A percentile compares a stretch with the other conserved stretches of the same genome.
Conservation (phyloP, 2,797 vertebrate genomes). For the Lithobates sylvaticus region DNA sequence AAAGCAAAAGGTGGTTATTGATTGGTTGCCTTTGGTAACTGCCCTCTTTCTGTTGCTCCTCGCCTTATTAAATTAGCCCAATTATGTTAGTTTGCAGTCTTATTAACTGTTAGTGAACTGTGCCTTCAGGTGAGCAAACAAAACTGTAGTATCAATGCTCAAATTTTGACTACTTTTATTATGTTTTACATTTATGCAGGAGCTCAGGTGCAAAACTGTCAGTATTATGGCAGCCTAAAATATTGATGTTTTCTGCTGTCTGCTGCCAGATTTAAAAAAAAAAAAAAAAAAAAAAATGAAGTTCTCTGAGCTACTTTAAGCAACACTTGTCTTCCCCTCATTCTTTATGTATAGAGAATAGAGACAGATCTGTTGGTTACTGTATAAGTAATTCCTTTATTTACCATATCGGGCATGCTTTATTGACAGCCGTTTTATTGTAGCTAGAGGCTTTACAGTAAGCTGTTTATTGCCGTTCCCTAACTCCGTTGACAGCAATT, state of each 20-base stretch:
- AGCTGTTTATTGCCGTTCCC: conserved; percentile 82
- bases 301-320: conserved; percentile 57
- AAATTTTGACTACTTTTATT: neutral
- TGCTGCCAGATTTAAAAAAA: neutral
- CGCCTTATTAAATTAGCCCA: neutral
- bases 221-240: neutral
- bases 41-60: neutral
- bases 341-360: conserved; percentile 56
- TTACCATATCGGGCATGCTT: conserved; percentile 72
- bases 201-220: conserved; percentile 22
- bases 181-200: conserved; percentile 1
- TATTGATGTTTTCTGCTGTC: neutral
- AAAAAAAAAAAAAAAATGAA: conserved; percentile 56
- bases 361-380: conserved; percentile 62
- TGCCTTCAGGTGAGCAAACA: conserved; percentile 1
- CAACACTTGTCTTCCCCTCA: conserved; percentile 32
- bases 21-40: neutral
- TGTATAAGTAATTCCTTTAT: conserved; percentile 68
- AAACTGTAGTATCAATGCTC: neutral
- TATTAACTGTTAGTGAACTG: neutral
- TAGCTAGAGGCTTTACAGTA: conserved; percentile 82
- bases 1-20: neutral
- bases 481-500: conserved; percentile 84
- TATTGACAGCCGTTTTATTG: conserved; percentile 82
- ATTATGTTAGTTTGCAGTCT: neutral